Percentiles rank a stretch among this genome's conserved stretches.
Conservation (phyloP, 2,888 invertebrate genomes). For the Anagyrus pseudococci region DNA sequence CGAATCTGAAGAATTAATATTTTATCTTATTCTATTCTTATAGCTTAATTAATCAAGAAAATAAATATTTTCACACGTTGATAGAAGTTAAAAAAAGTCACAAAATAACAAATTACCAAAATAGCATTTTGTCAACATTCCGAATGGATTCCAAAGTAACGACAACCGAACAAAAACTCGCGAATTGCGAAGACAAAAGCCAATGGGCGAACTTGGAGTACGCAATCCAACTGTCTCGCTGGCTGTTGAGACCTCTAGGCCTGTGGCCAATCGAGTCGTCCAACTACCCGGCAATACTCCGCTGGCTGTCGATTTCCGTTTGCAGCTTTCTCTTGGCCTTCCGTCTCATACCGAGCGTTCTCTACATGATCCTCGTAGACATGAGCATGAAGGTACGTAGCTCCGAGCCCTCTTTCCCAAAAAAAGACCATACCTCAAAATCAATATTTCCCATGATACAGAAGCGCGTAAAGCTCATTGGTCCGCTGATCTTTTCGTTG, state of each 20-base stretch:
- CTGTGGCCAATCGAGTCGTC: constrained; percentile 27
- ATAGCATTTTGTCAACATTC: too few species aligned
- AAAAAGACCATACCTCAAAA: not conserved
- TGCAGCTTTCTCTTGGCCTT: constrained; percentile 45
- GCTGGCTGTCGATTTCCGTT: constrained; percentile 15
- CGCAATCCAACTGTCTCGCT: constrained; percentile 21
- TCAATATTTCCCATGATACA: constrained; percentile 2
- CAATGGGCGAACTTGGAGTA: constrained; percentile 23
- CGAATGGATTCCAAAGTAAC: too few species aligned
- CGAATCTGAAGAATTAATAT: too few species aligned
- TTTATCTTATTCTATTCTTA: too few species aligned
- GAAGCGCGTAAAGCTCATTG: constrained; percentile 44
- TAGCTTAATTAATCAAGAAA: too few species aligned
- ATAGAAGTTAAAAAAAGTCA: too few species aligned
- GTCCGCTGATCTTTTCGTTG: constrained; percentile 48
- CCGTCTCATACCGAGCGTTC: constrained; percentile 45
- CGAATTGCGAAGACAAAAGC: too few species aligned
- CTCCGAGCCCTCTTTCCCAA: not conserved
- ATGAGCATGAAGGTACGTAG: constrained; percentile 24
- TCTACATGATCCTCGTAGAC: constrained; percentile 45
- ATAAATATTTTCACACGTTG: too few species aligned
- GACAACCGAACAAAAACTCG: too few species aligned
- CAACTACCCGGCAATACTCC: not conserved
- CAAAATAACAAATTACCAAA: too few species aligned
- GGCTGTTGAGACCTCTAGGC: constrained; percentile 23